Percentiles rank a stretch among this genome's conserved stretches.
These are phyloP conservation scores for Graptemys geographica DNA, from an alignment of 2,797 vertebrate genomes.

Conservation along the genomic window DNA sequence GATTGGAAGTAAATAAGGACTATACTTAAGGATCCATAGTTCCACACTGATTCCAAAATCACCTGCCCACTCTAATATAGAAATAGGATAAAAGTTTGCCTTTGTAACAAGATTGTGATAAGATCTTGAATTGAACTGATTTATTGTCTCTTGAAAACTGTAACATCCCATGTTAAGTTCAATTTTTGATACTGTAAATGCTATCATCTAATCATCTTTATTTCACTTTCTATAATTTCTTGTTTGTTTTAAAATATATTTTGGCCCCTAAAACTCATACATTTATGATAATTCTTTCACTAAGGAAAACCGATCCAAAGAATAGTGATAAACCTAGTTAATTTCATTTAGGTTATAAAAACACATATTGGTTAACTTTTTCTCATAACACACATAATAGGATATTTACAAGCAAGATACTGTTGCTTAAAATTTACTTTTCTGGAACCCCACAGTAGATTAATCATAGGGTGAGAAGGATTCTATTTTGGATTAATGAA, in stretches of 20 bases:
- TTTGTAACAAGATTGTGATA: neutral
- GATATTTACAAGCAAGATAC: neutral
- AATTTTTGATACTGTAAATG: neutral
- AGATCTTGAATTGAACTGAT: neutral
- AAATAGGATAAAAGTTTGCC: neutral
- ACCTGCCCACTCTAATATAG: neutral
- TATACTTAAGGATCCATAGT: neutral
- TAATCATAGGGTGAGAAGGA: neutral
- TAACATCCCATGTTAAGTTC: neutral
- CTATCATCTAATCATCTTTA: neutral
- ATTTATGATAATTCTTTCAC: neutral
- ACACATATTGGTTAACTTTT: neutral
- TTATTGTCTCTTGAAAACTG: neutral
- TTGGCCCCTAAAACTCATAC: neutral
- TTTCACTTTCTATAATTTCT: neutral
- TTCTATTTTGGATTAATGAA: neutral
- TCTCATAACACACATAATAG: neutral
- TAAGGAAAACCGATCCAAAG: neutral
- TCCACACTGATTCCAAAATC: accelerated
- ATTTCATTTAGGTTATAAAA: neutral
- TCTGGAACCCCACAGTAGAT: neutral
- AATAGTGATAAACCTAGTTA: neutral
- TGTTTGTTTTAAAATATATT: neutral
- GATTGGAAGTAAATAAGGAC: neutral
- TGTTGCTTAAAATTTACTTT: neutral